Evolutionary conservation across 2,113 vertebrate genomes (phyloP), one percentile per base, ranked within the genome.

Genomic region (Hymenochirus boettgeri): DNA sequence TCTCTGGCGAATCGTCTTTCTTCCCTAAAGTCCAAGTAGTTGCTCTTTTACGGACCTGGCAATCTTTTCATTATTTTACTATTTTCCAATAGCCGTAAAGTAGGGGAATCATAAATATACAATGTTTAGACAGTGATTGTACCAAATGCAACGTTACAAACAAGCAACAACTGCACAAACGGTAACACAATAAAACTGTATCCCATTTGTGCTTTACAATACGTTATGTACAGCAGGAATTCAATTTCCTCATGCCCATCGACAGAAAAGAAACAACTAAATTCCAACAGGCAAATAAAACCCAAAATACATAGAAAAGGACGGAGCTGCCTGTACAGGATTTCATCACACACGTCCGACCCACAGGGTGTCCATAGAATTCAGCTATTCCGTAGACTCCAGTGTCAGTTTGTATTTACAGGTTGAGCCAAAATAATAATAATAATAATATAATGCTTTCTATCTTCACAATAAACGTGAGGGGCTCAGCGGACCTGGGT

Each of bases 151-250:
- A 88, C 87, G 81, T 85, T 89, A 87, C 85, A 86, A 88, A 87
- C 81, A 83, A 85, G 84, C 83, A 76, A 86, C 87, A 71, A 46
- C 80, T 84, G 91, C 87, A 84, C 86, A 80, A 90, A 85, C 78
- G 73, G 86, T 91, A 93, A 97, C 92, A 95, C 95, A 96, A 93
- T 96, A 95, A 95, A 98, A 96, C 91, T 98, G 93, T 99, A 97
- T 97, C 94, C 92, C 94, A 92, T 95, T 97, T 97, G 94, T 95
- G 92, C 90, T 93, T 96, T 93, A 94, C 94, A 94, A 87, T 95
- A 92, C 91, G 85, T 82, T 97, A 95, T 98, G 80, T 97, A 97
- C 94, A 98, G 84, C n/a, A n/a, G n/a, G n/a, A n/a, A n/a, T n/a
- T n/a, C n/a, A n/a, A n/a, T n/a, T n/a, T n/a, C n/a, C 89, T 98